These are phyloP conservation scores for Smutsia temminckii DNA, from an alignment of 2,797 vertebrate species.

Conservation along the genomic window DNA sequence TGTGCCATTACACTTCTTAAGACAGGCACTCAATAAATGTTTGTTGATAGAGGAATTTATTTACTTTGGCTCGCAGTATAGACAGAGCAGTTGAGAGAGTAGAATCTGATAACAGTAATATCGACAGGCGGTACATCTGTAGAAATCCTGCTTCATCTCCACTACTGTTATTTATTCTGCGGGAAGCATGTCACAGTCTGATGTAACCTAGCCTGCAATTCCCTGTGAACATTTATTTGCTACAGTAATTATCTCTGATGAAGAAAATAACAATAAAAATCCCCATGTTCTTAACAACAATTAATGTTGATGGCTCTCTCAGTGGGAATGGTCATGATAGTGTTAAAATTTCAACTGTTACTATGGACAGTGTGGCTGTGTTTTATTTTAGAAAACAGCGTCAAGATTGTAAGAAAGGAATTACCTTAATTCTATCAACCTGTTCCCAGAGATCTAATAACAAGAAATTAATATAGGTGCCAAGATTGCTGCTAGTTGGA, in stretches of 20 bases:
- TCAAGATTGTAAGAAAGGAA: slow-evolving; percentile 31
- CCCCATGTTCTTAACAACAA: slow-evolving; percentile 1
- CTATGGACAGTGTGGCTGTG: neutral
- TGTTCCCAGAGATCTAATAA: slow-evolving; percentile 52
- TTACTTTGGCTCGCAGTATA: slow-evolving; percentile 1
- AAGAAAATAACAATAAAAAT: slow-evolving; percentile 57
- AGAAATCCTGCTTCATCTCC: neutral
- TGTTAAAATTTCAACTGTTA: slow-evolving; percentile 19
- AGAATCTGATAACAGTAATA: slow-evolving; percentile 32
- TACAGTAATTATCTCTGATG: slow-evolving; percentile 34
- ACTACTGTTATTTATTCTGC: slow-evolving; percentile 49
- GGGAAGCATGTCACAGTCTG: neutral
- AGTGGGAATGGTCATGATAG: neutral
- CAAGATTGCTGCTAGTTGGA: slow-evolving; percentile 62
- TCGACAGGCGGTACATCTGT: neutral
- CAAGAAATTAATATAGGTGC: slow-evolving; percentile 29
- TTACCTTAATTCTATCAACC: slow-evolving; percentile 62
- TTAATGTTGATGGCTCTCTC: slow-evolving; percentile 5
- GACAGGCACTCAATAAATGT: slow-evolving; percentile 2
- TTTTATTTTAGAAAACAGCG: slow-evolving; percentile 65
- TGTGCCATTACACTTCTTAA: neutral
- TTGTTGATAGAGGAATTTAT: neutral
- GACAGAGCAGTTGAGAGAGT: neutral
- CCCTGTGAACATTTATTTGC: slow-evolving; percentile 42
- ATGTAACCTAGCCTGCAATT: neutral